Conservation (phyloP, 2,113 vertebrate species). For the Sardina pilchardus region DNA sequence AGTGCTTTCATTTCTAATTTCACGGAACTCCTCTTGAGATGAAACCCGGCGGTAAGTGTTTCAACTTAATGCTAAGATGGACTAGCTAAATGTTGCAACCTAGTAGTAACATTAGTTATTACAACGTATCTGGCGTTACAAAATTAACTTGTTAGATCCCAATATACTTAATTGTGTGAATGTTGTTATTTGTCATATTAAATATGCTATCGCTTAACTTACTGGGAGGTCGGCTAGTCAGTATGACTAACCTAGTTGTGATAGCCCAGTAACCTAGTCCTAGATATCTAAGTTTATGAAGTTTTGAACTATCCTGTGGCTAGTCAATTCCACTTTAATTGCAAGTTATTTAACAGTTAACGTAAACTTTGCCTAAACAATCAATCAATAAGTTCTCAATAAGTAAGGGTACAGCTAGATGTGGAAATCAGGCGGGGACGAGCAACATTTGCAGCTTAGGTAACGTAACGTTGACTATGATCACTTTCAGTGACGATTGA, state of each 20-base stretch:
- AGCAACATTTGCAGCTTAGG: too few relatives aligned
- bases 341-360: too few relatives aligned
- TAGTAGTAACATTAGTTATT: conserved; percentile 3
- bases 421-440: neutral
- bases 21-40: conserved; percentile 63
- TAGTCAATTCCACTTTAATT: too few relatives aligned
- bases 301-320: too few relatives aligned
- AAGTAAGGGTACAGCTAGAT: too few relatives aligned
- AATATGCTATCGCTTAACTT: neutral
- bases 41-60: conserved; percentile 77
- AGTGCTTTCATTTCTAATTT: neutral
- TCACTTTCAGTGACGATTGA: too few relatives aligned
- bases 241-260: neutral
- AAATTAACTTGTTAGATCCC: neutral
- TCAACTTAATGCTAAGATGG: neutral
- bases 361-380: too few relatives aligned
- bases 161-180: neutral
- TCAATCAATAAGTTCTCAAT: too few relatives aligned
- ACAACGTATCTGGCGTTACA: neutral
- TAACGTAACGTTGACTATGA: too few relatives aligned
- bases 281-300: neutral
- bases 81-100: neutral
- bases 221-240: neutral
- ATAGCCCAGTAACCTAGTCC: neutral
- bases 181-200: neutral